phyloP scores from a whole-genome alignment of 2,888 invertebrate species.

The Hecatera dysodea region DNA sequence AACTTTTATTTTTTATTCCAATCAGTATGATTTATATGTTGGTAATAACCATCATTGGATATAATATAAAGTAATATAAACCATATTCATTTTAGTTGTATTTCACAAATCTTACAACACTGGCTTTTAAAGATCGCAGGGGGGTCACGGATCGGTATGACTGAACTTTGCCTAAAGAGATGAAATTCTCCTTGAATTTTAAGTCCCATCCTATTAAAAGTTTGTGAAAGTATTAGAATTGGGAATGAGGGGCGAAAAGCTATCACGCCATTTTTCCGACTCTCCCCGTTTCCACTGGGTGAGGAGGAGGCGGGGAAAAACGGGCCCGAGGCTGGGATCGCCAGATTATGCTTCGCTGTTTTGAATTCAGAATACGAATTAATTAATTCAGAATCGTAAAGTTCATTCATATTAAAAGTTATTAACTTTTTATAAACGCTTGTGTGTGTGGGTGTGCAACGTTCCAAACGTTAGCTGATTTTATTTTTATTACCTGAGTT shows the following conservation, averaged over 20 bases:
- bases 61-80: background rate
- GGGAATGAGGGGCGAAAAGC: conserved; percentile 89
- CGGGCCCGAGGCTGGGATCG: conserved; percentile 74
- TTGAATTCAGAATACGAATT: conserved; percentile 81
- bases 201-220: conserved; percentile 90
- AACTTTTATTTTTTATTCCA: background rate
- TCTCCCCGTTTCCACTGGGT: conserved; percentile 74
- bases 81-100: background rate
- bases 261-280: conserved; percentile 84
- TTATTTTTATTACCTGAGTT: conserved; percentile 67
- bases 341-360: conserved; percentile 82
- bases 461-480: conserved; percentile 59
- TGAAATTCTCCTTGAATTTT: conserved; percentile 87
- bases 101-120: conserved; percentile 37
- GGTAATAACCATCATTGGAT: background rate
- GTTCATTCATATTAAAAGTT: conserved; percentile 76
- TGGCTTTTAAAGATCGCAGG: conserved; percentile 45
- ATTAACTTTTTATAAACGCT: conserved; percentile 72
- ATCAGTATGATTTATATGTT: background rate
- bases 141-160: conserved; percentile 63
- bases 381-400: conserved; percentile 78
- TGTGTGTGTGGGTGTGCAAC: conserved; percentile 62
- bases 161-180: conserved; percentile 81
- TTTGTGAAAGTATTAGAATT: conserved; percentile 90
- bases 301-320: conserved; percentile 67